Conservation (phyloP, 2,113 vertebrate genomes). For the Anser cygnoides region DNA sequence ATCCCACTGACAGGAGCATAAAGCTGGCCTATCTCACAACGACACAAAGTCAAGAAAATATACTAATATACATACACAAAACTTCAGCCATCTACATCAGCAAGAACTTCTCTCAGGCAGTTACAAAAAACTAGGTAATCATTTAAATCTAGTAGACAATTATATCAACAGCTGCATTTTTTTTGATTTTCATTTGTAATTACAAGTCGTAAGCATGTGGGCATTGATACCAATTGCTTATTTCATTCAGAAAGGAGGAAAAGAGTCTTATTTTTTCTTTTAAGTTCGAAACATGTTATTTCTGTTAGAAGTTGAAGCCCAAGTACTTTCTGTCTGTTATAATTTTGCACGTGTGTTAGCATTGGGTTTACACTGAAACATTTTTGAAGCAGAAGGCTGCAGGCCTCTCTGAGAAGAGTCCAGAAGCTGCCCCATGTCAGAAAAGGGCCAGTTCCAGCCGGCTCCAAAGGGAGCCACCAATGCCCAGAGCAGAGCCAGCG, state of each 20-base stretch:
- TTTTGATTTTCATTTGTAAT: neutral
- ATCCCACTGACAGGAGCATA: neutral
- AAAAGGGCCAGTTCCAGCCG: too few relatives aligned
- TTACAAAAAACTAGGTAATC: neutral
- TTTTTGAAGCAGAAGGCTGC: too few relatives aligned
- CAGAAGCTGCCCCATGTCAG: too few relatives aligned
- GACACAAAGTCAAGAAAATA: neutral
- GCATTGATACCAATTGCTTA: neutral
- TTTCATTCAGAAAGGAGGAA: neutral
- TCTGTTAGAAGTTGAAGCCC: neutral
- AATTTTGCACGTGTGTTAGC: neutral
- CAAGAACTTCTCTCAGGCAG: neutral
- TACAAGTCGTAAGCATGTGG: neutral
- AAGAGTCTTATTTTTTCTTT: neutral
- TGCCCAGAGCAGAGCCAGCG: too few relatives aligned
- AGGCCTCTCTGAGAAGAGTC: too few relatives aligned
- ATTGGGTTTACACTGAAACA: too few relatives aligned
- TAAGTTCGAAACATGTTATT: fast-evolving
- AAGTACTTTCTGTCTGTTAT: neutral
- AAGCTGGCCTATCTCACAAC: neutral
- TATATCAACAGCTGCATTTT: neutral
- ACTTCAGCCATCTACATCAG: neutral
- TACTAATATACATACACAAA: neutral
- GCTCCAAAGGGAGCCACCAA: too few relatives aligned
- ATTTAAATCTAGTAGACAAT: neutral